Percentiles rank a stretch among this genome's conserved stretches.
Conservation (phyloP, 2,888 invertebrate species). For the Itoplectis maculator region DNA sequence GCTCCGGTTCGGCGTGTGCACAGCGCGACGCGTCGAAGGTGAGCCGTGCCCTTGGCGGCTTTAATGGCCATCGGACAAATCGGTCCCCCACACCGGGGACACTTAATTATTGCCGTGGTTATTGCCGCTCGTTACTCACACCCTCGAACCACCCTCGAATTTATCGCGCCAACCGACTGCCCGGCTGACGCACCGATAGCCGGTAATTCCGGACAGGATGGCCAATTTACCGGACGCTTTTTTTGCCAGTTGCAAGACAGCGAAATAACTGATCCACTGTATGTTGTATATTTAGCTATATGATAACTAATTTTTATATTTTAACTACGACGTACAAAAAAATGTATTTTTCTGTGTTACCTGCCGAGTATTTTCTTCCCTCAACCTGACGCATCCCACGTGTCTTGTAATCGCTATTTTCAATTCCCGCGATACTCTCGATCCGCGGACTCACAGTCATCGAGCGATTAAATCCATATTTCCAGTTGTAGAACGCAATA, state of each 20-base stretch:
- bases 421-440: too few species aligned
- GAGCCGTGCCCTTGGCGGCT: conserved; percentile 46
- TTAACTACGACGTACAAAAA: too few species aligned
- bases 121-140: conserved; percentile 68
- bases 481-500: too few species aligned
- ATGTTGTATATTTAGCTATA: background rate
- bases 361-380: too few species aligned
- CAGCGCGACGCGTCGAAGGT: conserved; percentile 18
- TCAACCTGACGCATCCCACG: too few species aligned
- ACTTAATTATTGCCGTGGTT: conserved; percentile 67
- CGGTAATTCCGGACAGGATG: background rate
- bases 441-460: too few species aligned
- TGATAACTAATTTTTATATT: too few species aligned
- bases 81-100: conserved; percentile 64
- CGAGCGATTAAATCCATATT: too few species aligned
- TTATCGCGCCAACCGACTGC: conserved; percentile 60
- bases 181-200: conserved; percentile 38
- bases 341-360: too few species aligned
- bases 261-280: background rate
- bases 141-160: conserved; percentile 63
- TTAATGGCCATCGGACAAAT: conserved; percentile 68
- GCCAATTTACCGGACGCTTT: background rate
- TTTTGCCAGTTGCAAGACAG: background rate
- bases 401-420: too few species aligned
- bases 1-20: too few species aligned